Conservation (phyloP, 1,140 invertebrate genomes). For the Leptonema lineaticorne region DNA sequence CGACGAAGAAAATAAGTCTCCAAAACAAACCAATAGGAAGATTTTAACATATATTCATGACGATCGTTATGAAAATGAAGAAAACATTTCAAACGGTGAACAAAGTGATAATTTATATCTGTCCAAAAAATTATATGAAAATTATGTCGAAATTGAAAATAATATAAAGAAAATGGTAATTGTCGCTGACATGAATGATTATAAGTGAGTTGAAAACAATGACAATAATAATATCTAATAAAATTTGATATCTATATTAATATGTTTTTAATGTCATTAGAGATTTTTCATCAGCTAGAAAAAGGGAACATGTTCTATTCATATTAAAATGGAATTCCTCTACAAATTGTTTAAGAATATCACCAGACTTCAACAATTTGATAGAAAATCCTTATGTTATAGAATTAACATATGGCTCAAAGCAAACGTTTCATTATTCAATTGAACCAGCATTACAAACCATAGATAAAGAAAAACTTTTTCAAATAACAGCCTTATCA, state of each 20-base stretch:
- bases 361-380: slow-evolving; percentile 49
- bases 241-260: neutral
- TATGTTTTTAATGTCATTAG: slow-evolving; percentile 42
- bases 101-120: neutral
- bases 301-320: slow-evolving; percentile 47
- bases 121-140: neutral
- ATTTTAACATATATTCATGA: slow-evolving; percentile 50
- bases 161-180: slow-evolving; percentile 28
- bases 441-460: slow-evolving; percentile 42
- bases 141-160: neutral
- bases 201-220: neutral
- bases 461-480: slow-evolving; percentile 4
- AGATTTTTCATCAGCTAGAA: slow-evolving; percentile 45
- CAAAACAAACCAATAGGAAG: slow-evolving; percentile 21
- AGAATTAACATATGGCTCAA: slow-evolving; percentile 42
- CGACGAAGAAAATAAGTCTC: slow-evolving; percentile 46
- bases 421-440: slow-evolving; percentile 46
- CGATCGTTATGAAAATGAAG: slow-evolving; percentile 43
- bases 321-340: slow-evolving; percentile 46
- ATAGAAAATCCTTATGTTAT: slow-evolving; percentile 48
- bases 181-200: slow-evolving; percentile 38
- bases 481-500: slow-evolving; percentile 7
- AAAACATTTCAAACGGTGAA: neutral
- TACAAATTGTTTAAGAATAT: slow-evolving; percentile 45
- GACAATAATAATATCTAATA: neutral